These are phyloP conservation scores for Cryptocephalus primarius DNA, from an alignment of 2,888 invertebrate genomes.

Conservation along the genomic window DNA sequence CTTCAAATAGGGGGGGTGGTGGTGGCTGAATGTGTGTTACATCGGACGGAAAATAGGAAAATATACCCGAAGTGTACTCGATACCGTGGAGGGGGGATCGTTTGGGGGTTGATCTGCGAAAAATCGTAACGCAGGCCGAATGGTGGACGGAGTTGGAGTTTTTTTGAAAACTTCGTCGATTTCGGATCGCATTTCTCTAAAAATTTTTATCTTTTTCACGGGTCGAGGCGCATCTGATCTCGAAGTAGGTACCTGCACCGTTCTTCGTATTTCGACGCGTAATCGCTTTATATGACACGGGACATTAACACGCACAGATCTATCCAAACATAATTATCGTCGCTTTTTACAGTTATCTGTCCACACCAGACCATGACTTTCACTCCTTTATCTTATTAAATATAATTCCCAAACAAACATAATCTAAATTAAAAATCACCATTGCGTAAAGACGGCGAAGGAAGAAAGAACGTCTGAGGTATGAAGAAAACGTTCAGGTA, in stretches of 20 bases:
- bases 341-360: constrained; percentile 12
- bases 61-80: neutral
- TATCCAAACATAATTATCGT: constrained; percentile 11
- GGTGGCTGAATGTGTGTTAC: constrained; percentile 1
- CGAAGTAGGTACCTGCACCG: too few species aligned
- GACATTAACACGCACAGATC: constrained; percentile 8
- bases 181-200: too few species aligned
- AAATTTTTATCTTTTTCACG: too few species aligned
- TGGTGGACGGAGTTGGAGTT: too few species aligned
- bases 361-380: constrained; percentile 3
- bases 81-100: neutral
- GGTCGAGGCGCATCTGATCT: too few species aligned
- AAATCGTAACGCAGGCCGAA: too few species aligned
- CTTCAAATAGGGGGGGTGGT: constrained; percentile 1
- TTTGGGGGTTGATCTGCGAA: neutral
- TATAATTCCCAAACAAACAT: constrained; percentile 11
- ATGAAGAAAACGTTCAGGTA: constrained; percentile 12
- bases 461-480: constrained; percentile 2
- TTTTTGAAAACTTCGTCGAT: too few species aligned
- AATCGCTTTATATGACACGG: constrained; percentile 1
- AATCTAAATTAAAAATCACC: constrained; percentile 14
- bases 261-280: neutral
- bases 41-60: neutral
- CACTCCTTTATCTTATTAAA: constrained; percentile 12
- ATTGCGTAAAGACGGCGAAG: constrained; percentile 10